These are phyloP conservation scores for Hassar affinis DNA, from an alignment of 2,113 vertebrate genomes.

Conservation along the genomic window DNA sequence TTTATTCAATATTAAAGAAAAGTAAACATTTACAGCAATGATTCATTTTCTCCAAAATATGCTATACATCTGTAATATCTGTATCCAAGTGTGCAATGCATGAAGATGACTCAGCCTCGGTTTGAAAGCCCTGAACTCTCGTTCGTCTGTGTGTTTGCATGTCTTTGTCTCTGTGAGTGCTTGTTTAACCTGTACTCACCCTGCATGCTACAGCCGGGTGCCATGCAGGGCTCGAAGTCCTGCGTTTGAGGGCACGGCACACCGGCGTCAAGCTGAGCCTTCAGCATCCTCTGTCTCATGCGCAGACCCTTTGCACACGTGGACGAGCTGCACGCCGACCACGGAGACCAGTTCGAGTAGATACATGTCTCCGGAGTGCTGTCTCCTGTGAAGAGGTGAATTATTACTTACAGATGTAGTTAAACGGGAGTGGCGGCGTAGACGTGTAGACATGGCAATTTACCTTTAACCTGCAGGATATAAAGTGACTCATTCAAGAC, in stretches of 20 bases:
- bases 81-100: background rate
- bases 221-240: slow-evolving; percentile 96
- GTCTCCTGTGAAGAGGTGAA: slow-evolving; percentile 69
- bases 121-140: background rate
- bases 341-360: slow-evolving; percentile 96
- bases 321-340: slow-evolving; percentile 93
- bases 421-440: background rate
- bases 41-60: too few relatives aligned
- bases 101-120: background rate
- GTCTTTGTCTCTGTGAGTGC: background rate
- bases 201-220: slow-evolving; percentile 87
- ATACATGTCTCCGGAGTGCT: slow-evolving; percentile 95
- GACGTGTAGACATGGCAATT: background rate
- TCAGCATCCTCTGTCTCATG: slow-evolving; percentile 96
- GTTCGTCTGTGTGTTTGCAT: background rate
- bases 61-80: too few relatives aligned
- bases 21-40: too few relatives aligned
- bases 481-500: background rate
- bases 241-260: slow-evolving; percentile 92
- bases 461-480: background rate
- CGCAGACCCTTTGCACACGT: slow-evolving; percentile 92
- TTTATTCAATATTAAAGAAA: too few relatives aligned
- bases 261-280: slow-evolving; percentile 89
- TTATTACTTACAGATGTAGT: background rate
- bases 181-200: slow-evolving; percentile 70